Evolutionary conservation across 2,888 invertebrate genomes (phyloP), one percentile per base, ranked within the genome.

Genomic region (Trachelus tabidus): DNA sequence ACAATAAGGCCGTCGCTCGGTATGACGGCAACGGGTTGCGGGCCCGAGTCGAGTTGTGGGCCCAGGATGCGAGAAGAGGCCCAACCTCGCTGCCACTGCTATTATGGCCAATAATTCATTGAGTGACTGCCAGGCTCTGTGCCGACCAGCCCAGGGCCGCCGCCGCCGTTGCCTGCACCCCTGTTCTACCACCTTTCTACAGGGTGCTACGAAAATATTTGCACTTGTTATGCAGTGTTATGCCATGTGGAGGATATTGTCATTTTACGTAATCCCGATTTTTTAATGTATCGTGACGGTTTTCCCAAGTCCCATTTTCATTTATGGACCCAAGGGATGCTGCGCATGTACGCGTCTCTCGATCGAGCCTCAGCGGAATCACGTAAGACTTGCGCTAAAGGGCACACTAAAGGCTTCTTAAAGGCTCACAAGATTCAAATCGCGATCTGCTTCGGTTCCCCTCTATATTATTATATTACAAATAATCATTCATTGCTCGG

Each of bases 81-180:
- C 85, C 87, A 87, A 84, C 85, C 84, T 83, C 83, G 83, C 86
- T 86, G 87, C 90, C 91, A 91, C 91, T 90, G 91, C 91, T 91
- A 91, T 91, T 91, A 91, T 91, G 91, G 91, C 89, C 91, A 91
- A 91, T 91, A 91, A 91, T 90, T 91, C 91, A 91, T 91, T 90
- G 91, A 90, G 91, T 89, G 90, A 90, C 90, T 90, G 91, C 89
- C 89, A 90, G 87, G 87, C 87, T 86, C 88, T 88, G 85, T 87
- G 85, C 84, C 87, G 86, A 85, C 85, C 87, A 85, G 83, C 85
- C 83, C 87, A 81, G 81, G 82, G 84, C 84, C 84, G 86, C 85
- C 87, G 86, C 85, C 87, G 85, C 23, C 9, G 56, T 56, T 56
- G 3, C 56, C 23, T 56, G 56, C 87, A 84, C 87, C 84, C 85